phyloP scores from a whole-genome alignment of 1,140 invertebrate species.

The Panagrolaimus sp. region DNA sequence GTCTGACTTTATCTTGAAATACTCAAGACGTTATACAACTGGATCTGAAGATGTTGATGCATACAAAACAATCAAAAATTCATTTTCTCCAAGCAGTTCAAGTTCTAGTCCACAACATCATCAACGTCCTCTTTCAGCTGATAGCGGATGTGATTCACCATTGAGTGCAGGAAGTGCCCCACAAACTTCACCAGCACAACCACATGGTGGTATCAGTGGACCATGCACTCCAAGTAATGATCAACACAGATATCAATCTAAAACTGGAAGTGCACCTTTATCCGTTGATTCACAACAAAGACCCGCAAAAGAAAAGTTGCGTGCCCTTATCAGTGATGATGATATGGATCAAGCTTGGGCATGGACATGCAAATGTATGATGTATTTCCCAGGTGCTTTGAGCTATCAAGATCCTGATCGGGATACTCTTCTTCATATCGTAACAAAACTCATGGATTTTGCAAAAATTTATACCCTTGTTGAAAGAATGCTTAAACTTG shows the following conservation, averaged over 20 bases:
- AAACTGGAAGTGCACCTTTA: constrained; percentile 28
- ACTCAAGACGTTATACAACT: constrained; percentile 53
- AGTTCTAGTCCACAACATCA: constrained; percentile 16
- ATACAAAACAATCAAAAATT: constrained; percentile 1
- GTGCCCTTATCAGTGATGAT: constrained; percentile 46
- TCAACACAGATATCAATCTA: constrained; percentile 2
- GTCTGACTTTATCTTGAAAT: constrained; percentile 58
- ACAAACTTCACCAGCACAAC: constrained; percentile 41
- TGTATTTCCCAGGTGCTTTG: constrained; percentile 43
- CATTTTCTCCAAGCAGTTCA: constrained; percentile 12
- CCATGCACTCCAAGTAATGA: constrained; percentile 25
- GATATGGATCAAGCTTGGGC: constrained; percentile 58
- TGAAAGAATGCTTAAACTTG: constrained; percentile 56
- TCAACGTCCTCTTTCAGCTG: constrained; percentile 17
- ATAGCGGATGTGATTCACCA: constrained; percentile 34
- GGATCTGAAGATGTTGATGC: constrained; percentile 12
- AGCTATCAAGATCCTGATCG: constrained; percentile 50
- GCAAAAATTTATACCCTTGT: constrained; percentile 56
- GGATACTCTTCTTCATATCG: constrained; percentile 58
- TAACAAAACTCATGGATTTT: constrained; percentile 48
- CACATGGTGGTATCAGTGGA: constrained; percentile 33
- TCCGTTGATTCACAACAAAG: constrained; percentile 34
- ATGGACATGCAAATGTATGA: constrained; percentile 57
- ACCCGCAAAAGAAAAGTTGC: constrained; percentile 48
- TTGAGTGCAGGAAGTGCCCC: constrained; percentile 46